Conservation (phyloP, 2,888 invertebrate species). For the Drosophila vallismaia region DNA sequence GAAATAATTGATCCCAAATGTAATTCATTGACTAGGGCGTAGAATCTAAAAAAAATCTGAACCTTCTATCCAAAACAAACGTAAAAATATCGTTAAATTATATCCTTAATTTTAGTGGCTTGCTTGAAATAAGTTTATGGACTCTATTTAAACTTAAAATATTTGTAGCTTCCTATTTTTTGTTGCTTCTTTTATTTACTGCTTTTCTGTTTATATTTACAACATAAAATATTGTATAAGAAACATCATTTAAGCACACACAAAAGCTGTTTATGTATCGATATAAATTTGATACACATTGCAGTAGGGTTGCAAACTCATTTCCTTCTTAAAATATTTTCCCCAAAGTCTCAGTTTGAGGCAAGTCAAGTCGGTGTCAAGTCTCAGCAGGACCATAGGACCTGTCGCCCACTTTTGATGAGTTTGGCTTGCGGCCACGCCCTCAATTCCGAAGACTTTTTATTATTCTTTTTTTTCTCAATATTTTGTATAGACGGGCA, state of each 20-base stretch:
- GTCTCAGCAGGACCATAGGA: conserved; percentile 27
- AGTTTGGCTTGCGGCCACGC: conserved; percentile 41
- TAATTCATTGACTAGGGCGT: too few relatives aligned
- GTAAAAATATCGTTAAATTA: too few relatives aligned
- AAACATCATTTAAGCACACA: background rate
- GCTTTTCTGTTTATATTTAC: background rate
- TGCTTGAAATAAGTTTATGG: too few relatives aligned
- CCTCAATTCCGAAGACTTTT: background rate
- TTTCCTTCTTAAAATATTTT: conserved; percentile 42
- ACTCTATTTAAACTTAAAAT: too few relatives aligned
- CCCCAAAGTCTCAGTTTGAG: conserved; percentile 30
- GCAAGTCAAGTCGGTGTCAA: conserved; percentile 27
- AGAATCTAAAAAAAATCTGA: too few relatives aligned
- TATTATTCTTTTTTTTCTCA: background rate
- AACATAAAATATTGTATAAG: background rate
- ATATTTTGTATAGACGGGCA: conserved; percentile 10
- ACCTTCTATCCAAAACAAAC: too few relatives aligned
- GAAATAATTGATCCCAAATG: too few relatives aligned
- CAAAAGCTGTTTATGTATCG: background rate
- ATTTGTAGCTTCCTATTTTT: too few relatives aligned
- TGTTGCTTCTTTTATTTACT: background rate
- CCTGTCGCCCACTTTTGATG: conserved; percentile 39
- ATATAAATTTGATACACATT: background rate
- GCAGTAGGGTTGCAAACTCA: conserved; percentile 31
- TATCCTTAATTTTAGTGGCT: too few relatives aligned